These are phyloP conservation scores for Labeo calbasu DNA, from an alignment of 2,797 vertebrate species.

Conservation along the genomic window DNA sequence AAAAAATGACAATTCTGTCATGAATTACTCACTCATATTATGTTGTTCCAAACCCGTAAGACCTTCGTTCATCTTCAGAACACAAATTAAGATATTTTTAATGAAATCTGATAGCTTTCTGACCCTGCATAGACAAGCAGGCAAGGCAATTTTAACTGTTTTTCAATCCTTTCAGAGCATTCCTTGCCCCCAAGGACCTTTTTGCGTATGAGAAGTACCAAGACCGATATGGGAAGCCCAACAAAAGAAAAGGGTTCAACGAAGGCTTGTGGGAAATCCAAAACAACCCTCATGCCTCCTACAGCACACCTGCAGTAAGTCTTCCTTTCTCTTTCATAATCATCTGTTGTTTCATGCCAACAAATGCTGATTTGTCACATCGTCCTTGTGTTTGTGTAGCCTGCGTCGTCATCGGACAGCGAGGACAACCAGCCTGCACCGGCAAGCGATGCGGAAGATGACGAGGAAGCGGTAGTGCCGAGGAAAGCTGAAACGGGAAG, in stretches of 20 bases:
- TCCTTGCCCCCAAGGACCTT: slow-evolving; percentile 95
- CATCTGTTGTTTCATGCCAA: neutral
- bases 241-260: slow-evolving; percentile 99
- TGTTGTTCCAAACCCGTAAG: no score
- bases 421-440: slow-evolving; percentile 84
- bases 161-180: slow-evolving; percentile 80
- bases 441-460: slow-evolving; percentile 80
- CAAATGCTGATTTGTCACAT: neutral
- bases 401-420: slow-evolving; percentile 92
- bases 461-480: slow-evolving; percentile 71
- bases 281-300: slow-evolving; percentile 97
- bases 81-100: no score
- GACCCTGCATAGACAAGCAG: no score
- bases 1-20: no score
- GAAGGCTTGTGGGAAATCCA: slow-evolving; percentile 99
- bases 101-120: no score
- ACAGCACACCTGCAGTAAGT: slow-evolving; percentile 86
- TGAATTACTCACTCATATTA: no score
- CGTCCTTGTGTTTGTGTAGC: slow-evolving; percentile 70
- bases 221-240: slow-evolving; percentile 96
- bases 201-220: slow-evolving; percentile 94
- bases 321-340: neutral
- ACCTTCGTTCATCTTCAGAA: no score
- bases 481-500: slow-evolving; percentile 80
- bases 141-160: no score